Conservation (phyloP, 2,113 vertebrate genomes). For the Dascyllus trimaculatus region DNA sequence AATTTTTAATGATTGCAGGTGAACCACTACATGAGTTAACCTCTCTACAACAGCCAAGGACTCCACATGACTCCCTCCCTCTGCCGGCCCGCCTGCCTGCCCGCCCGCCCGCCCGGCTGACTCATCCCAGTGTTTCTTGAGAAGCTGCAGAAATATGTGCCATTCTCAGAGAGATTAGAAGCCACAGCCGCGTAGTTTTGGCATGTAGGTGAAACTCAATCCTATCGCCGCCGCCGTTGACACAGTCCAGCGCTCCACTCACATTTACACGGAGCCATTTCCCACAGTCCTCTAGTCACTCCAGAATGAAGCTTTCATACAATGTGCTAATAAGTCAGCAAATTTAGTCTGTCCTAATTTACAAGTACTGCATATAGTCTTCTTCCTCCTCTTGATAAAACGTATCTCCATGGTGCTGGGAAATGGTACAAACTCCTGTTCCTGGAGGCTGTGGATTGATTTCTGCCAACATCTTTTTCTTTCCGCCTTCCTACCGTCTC, state of each 20-base stretch:
- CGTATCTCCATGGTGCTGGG: constrained; percentile 14
- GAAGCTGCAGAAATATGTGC: constrained; percentile 60
- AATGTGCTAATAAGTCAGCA: constrained; percentile 14
- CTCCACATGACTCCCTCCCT: constrained; percentile 37
- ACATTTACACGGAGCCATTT: constrained; percentile 24
- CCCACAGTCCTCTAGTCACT: constrained; percentile 16
- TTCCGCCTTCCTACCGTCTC: constrained; percentile 44
- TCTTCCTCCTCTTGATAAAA: constrained; percentile 31
- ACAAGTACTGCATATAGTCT: constrained; percentile 13
- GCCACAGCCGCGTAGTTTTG: constrained; percentile 50
- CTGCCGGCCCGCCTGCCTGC: constrained; percentile 35
- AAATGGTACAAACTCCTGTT: constrained; percentile 34
- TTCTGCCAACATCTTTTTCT: constrained; percentile 36
- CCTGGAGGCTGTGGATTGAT: constrained; percentile 41
- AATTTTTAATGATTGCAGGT: constrained; percentile 42
- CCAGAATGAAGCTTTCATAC: constrained; percentile 36
- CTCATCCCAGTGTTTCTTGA: constrained; percentile 66
- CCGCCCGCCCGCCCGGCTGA: constrained; percentile 47
- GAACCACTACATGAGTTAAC: constrained; percentile 41
- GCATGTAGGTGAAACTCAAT: constrained; percentile 70
- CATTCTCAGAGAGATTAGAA: constrained; percentile 66
- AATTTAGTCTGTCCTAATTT: constrained; percentile 21
- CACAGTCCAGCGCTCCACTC: constrained; percentile 25
- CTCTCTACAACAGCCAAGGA: constrained; percentile 38
- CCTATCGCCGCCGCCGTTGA: constrained; percentile 37